Evolutionary conservation across 2,888 invertebrate species (phyloP).

Genomic region (Lasius fuliginosus): DNA sequence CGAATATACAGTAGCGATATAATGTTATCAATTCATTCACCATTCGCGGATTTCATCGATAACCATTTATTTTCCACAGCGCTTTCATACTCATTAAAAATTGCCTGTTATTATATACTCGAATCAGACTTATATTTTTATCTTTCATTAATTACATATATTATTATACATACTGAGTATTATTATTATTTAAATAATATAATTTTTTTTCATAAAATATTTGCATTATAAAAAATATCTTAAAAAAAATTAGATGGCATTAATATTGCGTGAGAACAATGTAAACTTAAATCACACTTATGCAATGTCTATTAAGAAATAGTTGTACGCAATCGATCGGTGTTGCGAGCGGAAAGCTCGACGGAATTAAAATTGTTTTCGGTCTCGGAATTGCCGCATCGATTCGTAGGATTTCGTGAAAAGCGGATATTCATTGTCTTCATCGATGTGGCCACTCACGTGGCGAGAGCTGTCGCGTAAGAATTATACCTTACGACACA

Average conservation of each 20-base stretch:
- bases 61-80: not conserved
- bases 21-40: not conserved
- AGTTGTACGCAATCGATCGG: constrained; percentile 13
- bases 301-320: constrained; percentile 28
- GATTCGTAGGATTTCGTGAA: constrained; percentile 28
- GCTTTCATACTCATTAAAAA: too few relatives aligned
- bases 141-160: not conserved
- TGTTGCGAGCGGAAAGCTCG: constrained; percentile 13
- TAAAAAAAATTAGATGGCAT: not conserved
- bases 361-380: constrained; percentile 40
- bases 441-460: constrained; percentile 30
- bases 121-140: not conserved
- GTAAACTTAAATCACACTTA: constrained; percentile 4
- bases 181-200: not conserved
- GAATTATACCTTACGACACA: constrained; percentile 42
- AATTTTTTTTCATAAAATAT: not conserved
- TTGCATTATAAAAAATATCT: not conserved
- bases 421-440: constrained; percentile 52
- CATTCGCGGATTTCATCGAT: not conserved
- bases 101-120: not conserved
- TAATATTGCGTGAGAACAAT: not conserved
- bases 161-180: not conserved
- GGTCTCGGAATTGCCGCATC: constrained; percentile 26
- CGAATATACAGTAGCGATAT: not conserved
- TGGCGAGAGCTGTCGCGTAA: constrained; percentile 39